Conservation (phyloP, 2,113 vertebrate genomes). For the Phoenicopterus ruber region DNA sequence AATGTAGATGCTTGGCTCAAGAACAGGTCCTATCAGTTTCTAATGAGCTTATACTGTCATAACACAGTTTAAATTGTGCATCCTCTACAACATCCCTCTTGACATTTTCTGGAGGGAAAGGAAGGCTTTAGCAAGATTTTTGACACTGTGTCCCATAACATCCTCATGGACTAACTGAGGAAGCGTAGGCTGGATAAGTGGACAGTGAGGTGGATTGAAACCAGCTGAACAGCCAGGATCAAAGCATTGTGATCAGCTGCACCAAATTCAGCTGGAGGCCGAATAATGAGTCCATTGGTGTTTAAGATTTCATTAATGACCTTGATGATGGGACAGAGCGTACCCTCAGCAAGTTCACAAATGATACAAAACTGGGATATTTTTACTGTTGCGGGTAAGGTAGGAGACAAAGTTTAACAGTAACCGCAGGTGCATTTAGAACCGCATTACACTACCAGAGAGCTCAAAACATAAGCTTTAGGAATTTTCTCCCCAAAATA, state of each 20-base stretch:
- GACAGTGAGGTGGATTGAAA: background rate
- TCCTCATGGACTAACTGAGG: background rate
- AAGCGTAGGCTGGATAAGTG: background rate
- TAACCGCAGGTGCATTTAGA: background rate
- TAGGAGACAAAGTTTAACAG: background rate
- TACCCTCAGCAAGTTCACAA: background rate
- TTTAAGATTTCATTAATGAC: background rate
- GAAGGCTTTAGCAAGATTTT: background rate
- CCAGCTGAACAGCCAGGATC: background rate
- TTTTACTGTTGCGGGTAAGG: background rate
- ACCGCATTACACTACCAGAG: fast-evolving
- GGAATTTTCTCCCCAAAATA: background rate
- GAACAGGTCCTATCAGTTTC: background rate
- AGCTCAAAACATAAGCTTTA: background rate
- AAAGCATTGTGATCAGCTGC: background rate
- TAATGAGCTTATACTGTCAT: background rate
- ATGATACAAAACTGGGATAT: background rate
- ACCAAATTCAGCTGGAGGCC: background rate
- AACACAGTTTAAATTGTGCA: background rate
- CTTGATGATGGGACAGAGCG: background rate
- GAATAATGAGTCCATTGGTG: background rate
- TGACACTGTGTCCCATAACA: background rate
- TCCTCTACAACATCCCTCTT: background rate
- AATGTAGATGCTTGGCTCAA: background rate
- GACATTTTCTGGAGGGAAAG: background rate